Conservation (phyloP, 1,140 invertebrate genomes). For the Drosophila nebulosa region DNA sequence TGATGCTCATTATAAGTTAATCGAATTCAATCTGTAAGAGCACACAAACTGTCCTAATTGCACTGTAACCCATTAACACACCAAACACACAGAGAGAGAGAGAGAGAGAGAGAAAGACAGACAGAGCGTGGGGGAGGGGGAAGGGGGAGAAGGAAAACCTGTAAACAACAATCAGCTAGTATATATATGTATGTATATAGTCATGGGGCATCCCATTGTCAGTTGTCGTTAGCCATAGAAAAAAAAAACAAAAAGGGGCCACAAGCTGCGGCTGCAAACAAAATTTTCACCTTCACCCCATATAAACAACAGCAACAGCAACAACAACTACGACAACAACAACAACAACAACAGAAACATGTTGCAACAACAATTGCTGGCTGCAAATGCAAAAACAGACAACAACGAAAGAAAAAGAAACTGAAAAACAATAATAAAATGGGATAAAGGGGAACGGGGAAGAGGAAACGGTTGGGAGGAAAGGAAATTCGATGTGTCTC, state of each 20-base stretch:
- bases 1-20: conserved; percentile 39
- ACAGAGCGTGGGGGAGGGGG: no score
- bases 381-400: conserved; percentile 23
- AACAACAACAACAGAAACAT: conserved; percentile 22
- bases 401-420: conserved; percentile 27
- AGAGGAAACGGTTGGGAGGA: background rate
- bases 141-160: background rate
- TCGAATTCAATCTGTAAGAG: conserved; percentile 35
- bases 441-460: conserved; percentile 2
- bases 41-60: conserved; percentile 65
- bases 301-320: conserved; percentile 31
- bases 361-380: background rate
- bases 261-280: conserved; percentile 38
- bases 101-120: background rate
- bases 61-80: conserved; percentile 75
- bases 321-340: background rate
- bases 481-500: background rate
- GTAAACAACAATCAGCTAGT: conserved; percentile 29
- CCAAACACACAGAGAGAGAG: conserved; percentile 10
- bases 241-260: conserved; percentile 21
- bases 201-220: conserved; percentile 44
- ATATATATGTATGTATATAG: background rate
- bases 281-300: conserved; percentile 73
- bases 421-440: conserved; percentile 25
- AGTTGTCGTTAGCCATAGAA: conserved; percentile 9